A percentile compares a stretch with the other conserved stretches of the same genome.
Evolutionary conservation across 2,888 invertebrate species (phyloP).

Genomic region (Pollenia griseotomentosa): DNA sequence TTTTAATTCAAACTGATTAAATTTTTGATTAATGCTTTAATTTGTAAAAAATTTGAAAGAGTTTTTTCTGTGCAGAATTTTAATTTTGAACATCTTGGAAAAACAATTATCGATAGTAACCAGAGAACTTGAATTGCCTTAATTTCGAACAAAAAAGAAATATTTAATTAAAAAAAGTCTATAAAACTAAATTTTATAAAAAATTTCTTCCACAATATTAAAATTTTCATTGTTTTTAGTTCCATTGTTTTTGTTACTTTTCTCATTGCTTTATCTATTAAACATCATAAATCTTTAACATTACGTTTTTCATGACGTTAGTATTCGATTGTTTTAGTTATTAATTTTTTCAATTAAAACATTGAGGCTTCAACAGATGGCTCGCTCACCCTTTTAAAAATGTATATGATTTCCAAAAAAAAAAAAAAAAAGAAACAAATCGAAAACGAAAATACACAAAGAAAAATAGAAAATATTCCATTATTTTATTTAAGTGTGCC

Average conservation of each 20-base stretch:
- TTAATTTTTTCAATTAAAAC: background rate
- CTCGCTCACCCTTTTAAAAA: conserved; percentile 27
- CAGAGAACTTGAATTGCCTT: too few species aligned
- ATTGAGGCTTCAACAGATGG: conserved; percentile 31
- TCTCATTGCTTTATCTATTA: background rate
- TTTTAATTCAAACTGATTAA: too few species aligned
- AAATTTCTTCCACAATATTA: too few species aligned
- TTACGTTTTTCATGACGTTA: conserved; percentile 9
- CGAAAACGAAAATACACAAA: background rate
- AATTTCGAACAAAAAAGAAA: too few species aligned
- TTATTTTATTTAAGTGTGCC: conserved; percentile 22
- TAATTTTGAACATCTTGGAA: too few species aligned
- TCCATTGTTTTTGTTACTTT: background rate
- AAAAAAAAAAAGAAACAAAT: background rate
- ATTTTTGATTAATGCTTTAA: too few species aligned
- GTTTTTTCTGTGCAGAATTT: too few species aligned
- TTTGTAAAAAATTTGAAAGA: too few species aligned
- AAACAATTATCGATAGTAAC: too few species aligned
- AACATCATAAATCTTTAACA: background rate
- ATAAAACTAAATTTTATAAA: too few species aligned
- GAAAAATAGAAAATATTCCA: conserved; percentile 10
- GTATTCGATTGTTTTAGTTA: background rate
- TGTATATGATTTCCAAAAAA: background rate
- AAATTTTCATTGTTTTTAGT: too few species aligned
- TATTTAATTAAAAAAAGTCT: too few species aligned